These are phyloP conservation scores for Plebejus melissa DNA, from an alignment of 2,888 invertebrate genomes.

Conservation along the genomic window DNA sequence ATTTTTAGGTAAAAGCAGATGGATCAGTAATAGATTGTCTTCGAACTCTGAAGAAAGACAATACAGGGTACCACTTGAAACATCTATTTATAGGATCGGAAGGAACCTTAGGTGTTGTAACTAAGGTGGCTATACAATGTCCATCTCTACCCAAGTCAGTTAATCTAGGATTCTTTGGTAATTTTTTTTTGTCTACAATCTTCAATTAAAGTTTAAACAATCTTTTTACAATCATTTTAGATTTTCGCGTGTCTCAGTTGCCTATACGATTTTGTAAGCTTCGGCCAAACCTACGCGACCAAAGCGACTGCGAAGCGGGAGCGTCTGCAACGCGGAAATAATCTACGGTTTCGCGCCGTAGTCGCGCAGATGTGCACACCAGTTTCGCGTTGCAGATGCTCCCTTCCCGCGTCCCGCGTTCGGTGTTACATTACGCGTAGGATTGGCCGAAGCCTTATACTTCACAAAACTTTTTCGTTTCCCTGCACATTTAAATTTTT, in stretches of 20 bases:
- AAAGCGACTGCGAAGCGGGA: too few relatives aligned
- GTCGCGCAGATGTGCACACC: too few relatives aligned
- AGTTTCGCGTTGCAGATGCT: too few relatives aligned
- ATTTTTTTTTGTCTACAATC: constrained; percentile 34
- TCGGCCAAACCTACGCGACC: too few relatives aligned
- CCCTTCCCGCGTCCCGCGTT: too few relatives aligned
- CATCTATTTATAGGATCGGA: constrained; percentile 98
- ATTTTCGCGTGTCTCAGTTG: too few relatives aligned
- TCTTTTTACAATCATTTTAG: neutral
- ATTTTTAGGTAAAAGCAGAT: constrained; percentile 86
- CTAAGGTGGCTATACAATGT: constrained; percentile 94
- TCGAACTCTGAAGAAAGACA: constrained; percentile 94
- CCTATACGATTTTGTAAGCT: too few relatives aligned
- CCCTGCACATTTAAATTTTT: too few relatives aligned
- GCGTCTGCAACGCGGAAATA: too few relatives aligned
- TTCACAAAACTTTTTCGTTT: neutral
- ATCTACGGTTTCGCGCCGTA: too few relatives aligned
- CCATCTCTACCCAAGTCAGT: constrained; percentile 90
- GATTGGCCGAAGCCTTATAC: neutral
- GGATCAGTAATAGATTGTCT: constrained; percentile 92
- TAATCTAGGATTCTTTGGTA: constrained; percentile 94
- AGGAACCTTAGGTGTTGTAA: constrained; percentile 96
- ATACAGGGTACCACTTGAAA: constrained; percentile 97
- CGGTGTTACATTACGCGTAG: too few relatives aligned
- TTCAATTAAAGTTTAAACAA: neutral